These are phyloP conservation scores for Simalia tracyae DNA, from an alignment of 2,797 vertebrate species.

Conservation along the genomic window DNA sequence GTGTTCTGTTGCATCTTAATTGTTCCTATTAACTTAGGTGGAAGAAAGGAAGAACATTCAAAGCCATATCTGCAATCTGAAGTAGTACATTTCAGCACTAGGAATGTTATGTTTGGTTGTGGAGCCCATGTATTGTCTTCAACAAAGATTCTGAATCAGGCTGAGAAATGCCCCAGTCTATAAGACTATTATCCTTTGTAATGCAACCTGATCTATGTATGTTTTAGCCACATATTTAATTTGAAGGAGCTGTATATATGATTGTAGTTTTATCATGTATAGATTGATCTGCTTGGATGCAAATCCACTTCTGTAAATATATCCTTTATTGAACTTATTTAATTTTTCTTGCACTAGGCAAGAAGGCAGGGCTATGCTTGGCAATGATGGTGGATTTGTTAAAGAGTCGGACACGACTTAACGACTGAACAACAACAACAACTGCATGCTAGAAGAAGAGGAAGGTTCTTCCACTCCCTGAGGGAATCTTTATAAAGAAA, in stretches of 20 bases:
- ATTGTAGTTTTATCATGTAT: neutral
- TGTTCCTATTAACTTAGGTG: neutral
- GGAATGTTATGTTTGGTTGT: neutral
- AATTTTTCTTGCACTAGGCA: neutral
- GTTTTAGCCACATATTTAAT: neutral
- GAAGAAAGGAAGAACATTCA: neutral
- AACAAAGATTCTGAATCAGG: neutral
- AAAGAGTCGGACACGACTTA: too few species aligned
- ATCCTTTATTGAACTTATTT: neutral
- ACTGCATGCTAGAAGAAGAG: neutral
- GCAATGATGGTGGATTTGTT: neutral
- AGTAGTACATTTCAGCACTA: neutral
- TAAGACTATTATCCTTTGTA: neutral
- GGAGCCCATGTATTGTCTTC: neutral
- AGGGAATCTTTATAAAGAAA: neutral
- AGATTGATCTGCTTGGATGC: neutral
- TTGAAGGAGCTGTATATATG: too few species aligned
- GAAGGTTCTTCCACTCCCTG: neutral
- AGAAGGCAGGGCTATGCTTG: neutral
- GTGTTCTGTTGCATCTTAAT: neutral
- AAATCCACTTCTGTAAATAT: neutral
- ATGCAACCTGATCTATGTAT: neutral
- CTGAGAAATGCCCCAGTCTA: neutral
- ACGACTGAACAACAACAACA: too few species aligned
- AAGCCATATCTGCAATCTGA: neutral